Percentiles rank a stretch among this genome's conserved stretches.
Evolutionary conservation across 1,140 invertebrate species (phyloP).

Genomic region (Eciton burchellii): DNA sequence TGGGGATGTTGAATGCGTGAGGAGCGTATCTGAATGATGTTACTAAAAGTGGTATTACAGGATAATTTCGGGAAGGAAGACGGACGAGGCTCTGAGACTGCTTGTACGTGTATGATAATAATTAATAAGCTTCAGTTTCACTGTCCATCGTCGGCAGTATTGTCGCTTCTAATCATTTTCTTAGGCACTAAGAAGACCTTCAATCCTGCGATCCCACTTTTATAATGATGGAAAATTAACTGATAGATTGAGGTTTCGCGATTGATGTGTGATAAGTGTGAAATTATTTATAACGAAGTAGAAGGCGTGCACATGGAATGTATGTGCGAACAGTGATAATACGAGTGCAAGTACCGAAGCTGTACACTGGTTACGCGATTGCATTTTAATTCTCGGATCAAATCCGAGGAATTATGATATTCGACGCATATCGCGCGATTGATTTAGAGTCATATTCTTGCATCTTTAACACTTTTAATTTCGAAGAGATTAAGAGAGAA

Average conservation of each 20-base stretch:
- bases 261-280: slow-evolving; percentile 42
- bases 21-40: neutral
- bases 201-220: slow-evolving; percentile 19
- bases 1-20: neutral
- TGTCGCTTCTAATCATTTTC: slow-evolving; percentile 32
- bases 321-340: slow-evolving; percentile 14
- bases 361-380: neutral
- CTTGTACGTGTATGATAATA: slow-evolving; percentile 28
- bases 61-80: slow-evolving; percentile 14
- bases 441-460: slow-evolving; percentile 7
- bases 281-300: slow-evolving; percentile 52
- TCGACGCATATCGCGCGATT: neutral
- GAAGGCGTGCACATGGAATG: neutral
- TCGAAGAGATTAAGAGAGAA: neutral
- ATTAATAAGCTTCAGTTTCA: slow-evolving; percentile 44
- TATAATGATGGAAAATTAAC: slow-evolving; percentile 26
- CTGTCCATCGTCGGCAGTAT: neutral
- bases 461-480: slow-evolving; percentile 5
- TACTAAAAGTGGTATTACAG: slow-evolving; percentile 13
- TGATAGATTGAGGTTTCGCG: slow-evolving; percentile 26
- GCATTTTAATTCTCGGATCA: neutral
- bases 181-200: slow-evolving; percentile 20
- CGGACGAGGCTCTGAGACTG: slow-evolving; percentile 44
- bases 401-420: neutral
- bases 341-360: neutral